Percentiles rank a stretch among this genome's conserved stretches.
Evolutionary conservation across 1,140 invertebrate species (phyloP).

Genomic region (Oedothorax gibbosus): DNA sequence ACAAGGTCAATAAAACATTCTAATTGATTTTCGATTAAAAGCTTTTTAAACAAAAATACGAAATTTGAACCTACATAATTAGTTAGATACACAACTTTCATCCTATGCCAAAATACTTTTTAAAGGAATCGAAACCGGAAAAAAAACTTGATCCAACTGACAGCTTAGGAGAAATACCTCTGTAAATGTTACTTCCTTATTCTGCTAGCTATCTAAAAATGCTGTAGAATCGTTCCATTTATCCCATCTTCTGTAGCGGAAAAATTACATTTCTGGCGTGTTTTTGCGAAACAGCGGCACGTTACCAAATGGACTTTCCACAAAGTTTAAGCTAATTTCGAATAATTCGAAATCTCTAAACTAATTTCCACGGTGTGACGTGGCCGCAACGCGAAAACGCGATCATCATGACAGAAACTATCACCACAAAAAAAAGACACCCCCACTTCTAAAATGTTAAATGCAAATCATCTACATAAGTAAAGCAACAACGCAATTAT

Average conservation of each 20-base stretch:
- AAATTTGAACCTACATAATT: too few species aligned
- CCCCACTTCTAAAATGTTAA: not conserved
- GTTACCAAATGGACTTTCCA: not conserved
- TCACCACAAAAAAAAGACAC: not conserved
- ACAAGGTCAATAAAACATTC: too few species aligned
- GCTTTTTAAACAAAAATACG: too few species aligned
- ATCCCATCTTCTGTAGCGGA: not conserved
- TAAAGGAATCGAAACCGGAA: too few species aligned
- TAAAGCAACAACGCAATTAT: constrained; percentile 10
- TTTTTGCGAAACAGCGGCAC: constrained; percentile 39
- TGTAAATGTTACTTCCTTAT: too few species aligned
- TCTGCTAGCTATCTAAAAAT: too few species aligned
- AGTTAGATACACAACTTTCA: too few species aligned
- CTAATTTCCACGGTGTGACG: constrained; percentile 4
- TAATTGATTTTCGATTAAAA: too few species aligned
- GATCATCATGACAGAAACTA: constrained; percentile 2
- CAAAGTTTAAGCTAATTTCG: constrained; percentile 22
- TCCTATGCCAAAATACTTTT: too few species aligned
- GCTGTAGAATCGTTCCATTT: too few species aligned
- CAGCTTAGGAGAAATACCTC: too few species aligned
- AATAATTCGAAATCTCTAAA: constrained; percentile 5
- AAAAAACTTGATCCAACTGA: too few species aligned
- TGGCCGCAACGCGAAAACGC: constrained; percentile 45
- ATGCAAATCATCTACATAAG: not conserved
- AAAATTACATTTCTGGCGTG: constrained; percentile 9